phyloP scores from a whole-genome alignment of 2,888 invertebrate species.

The Abrostola tripartita region DNA sequence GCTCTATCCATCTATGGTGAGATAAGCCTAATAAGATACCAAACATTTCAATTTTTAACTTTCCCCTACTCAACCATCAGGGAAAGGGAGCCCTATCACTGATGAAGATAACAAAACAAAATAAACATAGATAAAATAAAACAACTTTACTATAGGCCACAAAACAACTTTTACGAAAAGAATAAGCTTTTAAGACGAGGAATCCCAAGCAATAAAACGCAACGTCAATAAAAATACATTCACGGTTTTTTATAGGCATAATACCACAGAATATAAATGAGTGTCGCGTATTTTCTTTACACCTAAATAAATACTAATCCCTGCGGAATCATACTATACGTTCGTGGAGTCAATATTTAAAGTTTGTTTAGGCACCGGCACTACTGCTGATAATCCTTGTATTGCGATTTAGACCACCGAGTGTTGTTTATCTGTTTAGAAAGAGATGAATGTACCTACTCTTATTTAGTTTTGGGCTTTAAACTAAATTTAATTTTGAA shows the following conservation, averaged over 20 bases:
- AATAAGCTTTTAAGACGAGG: slow-evolving; percentile 4
- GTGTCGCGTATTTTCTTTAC: slow-evolving; percentile 43
- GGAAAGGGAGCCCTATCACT: too few species aligned
- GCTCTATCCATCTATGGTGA: too few species aligned
- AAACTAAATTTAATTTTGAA: too few species aligned
- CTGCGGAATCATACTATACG: slow-evolving; percentile 13
- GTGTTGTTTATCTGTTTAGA: slow-evolving; percentile 8
- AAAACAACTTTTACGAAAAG: slow-evolving; percentile 1
- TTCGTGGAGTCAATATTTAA: slow-evolving; percentile 44
- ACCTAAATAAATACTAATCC: slow-evolving; percentile 53
- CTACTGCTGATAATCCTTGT: slow-evolving; percentile 40
- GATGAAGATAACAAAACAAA: too few species aligned
- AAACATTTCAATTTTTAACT: too few species aligned
- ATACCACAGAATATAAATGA: slow-evolving; percentile 35
- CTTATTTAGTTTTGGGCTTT: background rate
- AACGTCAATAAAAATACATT: slow-evolving; percentile 39
- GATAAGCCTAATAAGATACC: too few species aligned
- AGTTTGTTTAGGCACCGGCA: slow-evolving; percentile 48
- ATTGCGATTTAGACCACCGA: slow-evolving; percentile 33
- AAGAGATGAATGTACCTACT: background rate
- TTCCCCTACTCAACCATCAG: too few species aligned
- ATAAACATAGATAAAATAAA: too few species aligned
- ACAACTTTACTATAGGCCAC: background rate
- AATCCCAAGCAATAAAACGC: slow-evolving; percentile 24
- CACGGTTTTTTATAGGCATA: slow-evolving; percentile 36